Evolutionary conservation across 2,113 vertebrate species (phyloP).

Genomic region (Trichomycterus rosablanca): DNA sequence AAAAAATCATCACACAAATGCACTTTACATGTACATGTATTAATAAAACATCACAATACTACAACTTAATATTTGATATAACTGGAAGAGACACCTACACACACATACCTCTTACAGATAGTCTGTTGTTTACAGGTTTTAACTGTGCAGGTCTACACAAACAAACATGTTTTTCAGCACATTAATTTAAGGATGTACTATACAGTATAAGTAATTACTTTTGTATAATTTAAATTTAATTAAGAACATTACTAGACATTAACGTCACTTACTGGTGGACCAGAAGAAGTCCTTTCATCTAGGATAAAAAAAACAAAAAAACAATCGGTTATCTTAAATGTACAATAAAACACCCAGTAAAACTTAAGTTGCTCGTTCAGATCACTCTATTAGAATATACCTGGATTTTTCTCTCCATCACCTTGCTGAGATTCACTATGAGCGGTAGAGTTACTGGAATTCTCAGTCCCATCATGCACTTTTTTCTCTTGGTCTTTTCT

Average conservation of each 20-base stretch:
- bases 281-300: slow-evolving; percentile 26
- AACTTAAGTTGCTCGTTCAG: neutral
- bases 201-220: too few species aligned
- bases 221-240: too few species aligned
- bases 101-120: slow-evolving; percentile 63
- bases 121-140: slow-evolving; percentile 50
- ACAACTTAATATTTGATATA: too few species aligned
- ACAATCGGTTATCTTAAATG: neutral
- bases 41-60: too few species aligned
- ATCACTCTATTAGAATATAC: slow-evolving; percentile 20
- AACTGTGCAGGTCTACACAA: slow-evolving; percentile 62
- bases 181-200: too few species aligned
- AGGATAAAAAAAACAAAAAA: slow-evolving; percentile 7
- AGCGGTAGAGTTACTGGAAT: neutral
- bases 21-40: too few species aligned
- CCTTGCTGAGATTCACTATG: slow-evolving; percentile 21
- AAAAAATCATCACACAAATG: neutral
- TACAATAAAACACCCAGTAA: neutral
- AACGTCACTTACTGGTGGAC: slow-evolving; percentile 54
- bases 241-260: neutral
- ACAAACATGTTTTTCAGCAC: too few species aligned
- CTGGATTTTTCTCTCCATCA: slow-evolving; percentile 3
- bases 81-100: too few species aligned
- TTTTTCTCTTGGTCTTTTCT: slow-evolving; percentile 45
- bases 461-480: neutral